A percentile compares a stretch with the other conserved stretches of the same genome.
Conservation (phyloP, 2,113 vertebrate species). For the Oceanodroma tethys region DNA sequence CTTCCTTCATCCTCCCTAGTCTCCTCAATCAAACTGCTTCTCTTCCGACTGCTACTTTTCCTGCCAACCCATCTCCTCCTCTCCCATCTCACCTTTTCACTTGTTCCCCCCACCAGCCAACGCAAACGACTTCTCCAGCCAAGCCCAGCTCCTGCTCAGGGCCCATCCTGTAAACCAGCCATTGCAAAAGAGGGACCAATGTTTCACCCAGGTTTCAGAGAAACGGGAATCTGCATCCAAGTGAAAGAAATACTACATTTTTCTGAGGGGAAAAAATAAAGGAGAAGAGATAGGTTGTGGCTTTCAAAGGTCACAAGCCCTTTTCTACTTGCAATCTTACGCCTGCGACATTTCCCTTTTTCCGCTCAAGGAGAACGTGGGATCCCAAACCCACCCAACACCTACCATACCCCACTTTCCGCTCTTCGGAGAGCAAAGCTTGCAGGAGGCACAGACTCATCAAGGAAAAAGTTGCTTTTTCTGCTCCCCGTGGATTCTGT, state of each 20-base stretch:
- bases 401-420: neutral
- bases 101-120: neutral
- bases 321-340: neutral
- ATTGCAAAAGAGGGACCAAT: neutral
- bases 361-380: neutral
- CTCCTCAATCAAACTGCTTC: neutral
- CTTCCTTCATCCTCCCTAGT: neutral
- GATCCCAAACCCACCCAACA: neutral
- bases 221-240: neutral
- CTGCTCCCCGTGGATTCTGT: neutral
- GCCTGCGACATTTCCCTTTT: neutral
- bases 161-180: neutral
- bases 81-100: neutral
- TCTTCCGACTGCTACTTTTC: neutral
- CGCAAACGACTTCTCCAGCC: accelerated
- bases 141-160: neutral
- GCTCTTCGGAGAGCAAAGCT: neutral
- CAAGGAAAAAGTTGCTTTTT: neutral
- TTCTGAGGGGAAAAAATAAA: too few species aligned
- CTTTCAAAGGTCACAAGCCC: neutral
- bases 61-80: neutral
- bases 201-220: neutral
- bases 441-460: accelerated
- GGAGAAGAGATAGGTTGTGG: neutral
- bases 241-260: neutral